Percentiles rank a stretch among this genome's conserved stretches.
Conservation (phyloP, 2,113 vertebrate genomes). For the Paramisgurnus dabryanus region DNA sequence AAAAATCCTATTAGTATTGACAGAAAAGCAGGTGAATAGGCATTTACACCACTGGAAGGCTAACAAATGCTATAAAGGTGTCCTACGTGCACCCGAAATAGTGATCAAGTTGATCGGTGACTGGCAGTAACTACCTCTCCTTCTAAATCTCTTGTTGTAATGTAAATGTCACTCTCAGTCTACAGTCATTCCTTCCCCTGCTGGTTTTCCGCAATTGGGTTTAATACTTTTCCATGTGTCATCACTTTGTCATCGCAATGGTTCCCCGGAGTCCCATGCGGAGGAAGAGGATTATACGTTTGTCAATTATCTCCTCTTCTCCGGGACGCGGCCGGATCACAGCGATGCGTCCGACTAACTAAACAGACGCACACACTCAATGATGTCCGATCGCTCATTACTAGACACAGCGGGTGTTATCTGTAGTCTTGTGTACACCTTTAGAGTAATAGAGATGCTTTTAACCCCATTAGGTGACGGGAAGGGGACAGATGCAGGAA, state of each 20-base stretch:
- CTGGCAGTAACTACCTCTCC: neutral
- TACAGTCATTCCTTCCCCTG: neutral
- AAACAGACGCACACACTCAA: slow-evolving; percentile 20
- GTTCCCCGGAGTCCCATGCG: slow-evolving; percentile 38
- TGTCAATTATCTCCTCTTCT: slow-evolving; percentile 54
- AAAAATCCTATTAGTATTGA: slow-evolving; percentile 9
- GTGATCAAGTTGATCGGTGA: neutral
- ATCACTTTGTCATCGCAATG: slow-evolving; percentile 42
- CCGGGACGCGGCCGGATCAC: slow-evolving; percentile 29
- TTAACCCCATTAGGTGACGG: slow-evolving; percentile 31
- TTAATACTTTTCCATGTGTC: slow-evolving; percentile 39
- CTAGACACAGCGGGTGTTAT: slow-evolving; percentile 16
- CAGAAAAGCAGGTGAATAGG: neutral
- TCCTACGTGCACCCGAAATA: neutral
- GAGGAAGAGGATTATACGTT: slow-evolving; percentile 53
- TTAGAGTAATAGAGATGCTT: neutral
- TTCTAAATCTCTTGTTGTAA: slow-evolving; percentile 21
- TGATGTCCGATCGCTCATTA: slow-evolving; percentile 47
- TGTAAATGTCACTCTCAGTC: slow-evolving; percentile 28
- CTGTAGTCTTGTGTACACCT: slow-evolving; percentile 12
- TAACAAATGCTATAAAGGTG: neutral
- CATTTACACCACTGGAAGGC: neutral
- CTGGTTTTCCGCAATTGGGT: slow-evolving; percentile 42
- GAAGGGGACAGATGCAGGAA: neutral
- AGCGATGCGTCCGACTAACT: slow-evolving; percentile 12